These are phyloP conservation scores for Xylophagus ater DNA, from an alignment of 2,888 invertebrate genomes.

Conservation along the genomic window DNA sequence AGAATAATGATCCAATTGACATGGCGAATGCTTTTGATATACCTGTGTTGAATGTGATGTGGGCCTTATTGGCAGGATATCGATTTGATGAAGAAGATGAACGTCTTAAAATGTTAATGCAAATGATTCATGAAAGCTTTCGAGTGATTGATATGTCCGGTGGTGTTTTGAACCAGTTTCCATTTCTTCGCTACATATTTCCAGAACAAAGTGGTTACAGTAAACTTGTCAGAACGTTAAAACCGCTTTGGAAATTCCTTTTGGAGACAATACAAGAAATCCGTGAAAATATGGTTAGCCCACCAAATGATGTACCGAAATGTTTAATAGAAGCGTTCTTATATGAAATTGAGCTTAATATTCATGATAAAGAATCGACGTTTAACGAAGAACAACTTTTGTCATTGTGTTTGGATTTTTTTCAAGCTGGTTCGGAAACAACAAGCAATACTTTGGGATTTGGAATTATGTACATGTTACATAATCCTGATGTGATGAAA, in stretches of 20 bases:
- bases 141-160: constrained; percentile 52
- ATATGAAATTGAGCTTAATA: constrained; percentile 41
- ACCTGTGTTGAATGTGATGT: constrained; percentile 54
- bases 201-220: constrained; percentile 53
- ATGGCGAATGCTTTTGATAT: constrained; percentile 47
- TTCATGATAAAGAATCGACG: constrained; percentile 32
- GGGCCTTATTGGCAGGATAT: constrained; percentile 56
- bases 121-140: constrained; percentile 51
- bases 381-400: constrained; percentile 44
- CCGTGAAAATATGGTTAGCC: constrained; percentile 37
- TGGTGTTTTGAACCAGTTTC: constrained; percentile 56
- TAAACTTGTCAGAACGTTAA: constrained; percentile 41
- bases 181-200: constrained; percentile 52
- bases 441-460: constrained; percentile 46
- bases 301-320: constrained; percentile 26
- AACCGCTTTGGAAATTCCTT: constrained; percentile 45
- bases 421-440: constrained; percentile 49
- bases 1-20: constrained; percentile 33
- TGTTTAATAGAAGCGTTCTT: constrained; percentile 44
- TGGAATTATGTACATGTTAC: constrained; percentile 44
- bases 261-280: constrained; percentile 47
- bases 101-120: constrained; percentile 44
- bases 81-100: constrained; percentile 49
- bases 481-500: constrained; percentile 43
- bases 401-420: constrained; percentile 47